Evolutionary conservation across 1,140 invertebrate genomes (phyloP).

Genomic region (Epicauta chinensis): DNA sequence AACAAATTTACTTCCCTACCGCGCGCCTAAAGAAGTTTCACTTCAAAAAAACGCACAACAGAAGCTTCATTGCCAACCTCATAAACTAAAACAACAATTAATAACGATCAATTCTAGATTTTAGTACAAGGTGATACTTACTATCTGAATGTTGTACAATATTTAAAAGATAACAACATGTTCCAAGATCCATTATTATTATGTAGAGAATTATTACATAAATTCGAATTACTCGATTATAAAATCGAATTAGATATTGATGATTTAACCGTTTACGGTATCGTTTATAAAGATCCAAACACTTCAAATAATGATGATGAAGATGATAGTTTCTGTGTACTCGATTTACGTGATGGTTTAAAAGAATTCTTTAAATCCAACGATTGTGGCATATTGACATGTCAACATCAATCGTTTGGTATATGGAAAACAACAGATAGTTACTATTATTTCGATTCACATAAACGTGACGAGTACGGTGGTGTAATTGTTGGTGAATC

Average conservation of each 20-base stretch:
- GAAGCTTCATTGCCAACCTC: no score
- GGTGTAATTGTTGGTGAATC: background rate
- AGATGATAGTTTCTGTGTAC: slow-evolving; percentile 39
- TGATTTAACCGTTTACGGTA: slow-evolving; percentile 34
- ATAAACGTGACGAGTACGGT: slow-evolving; percentile 44
- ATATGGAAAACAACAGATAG: slow-evolving; percentile 40
- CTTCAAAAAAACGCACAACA: no score
- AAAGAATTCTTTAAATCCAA: slow-evolving; percentile 43
- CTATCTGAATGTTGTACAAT: slow-evolving; percentile 43
- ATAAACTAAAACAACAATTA: no score
- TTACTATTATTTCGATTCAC: slow-evolving; percentile 45
- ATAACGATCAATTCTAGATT: no score
- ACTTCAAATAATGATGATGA: slow-evolving; percentile 23
- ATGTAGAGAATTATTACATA: slow-evolving; percentile 35
- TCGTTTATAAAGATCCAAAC: no score
- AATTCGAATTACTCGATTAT: slow-evolving; percentile 30
- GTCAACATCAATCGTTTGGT: slow-evolving; percentile 39
- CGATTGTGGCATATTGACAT: slow-evolving; percentile 41
- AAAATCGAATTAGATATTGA: slow-evolving; percentile 27
- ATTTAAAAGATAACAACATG: slow-evolving; percentile 41
- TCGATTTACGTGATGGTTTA: slow-evolving; percentile 39
- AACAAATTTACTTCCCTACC: no score
- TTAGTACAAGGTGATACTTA: slow-evolving; percentile 42
- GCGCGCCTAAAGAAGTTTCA: no score
- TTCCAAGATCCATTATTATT: slow-evolving; percentile 21